Evolutionary conservation across 2,888 invertebrate genomes (phyloP).

Genomic region (Andrena haemorrhoa): DNA sequence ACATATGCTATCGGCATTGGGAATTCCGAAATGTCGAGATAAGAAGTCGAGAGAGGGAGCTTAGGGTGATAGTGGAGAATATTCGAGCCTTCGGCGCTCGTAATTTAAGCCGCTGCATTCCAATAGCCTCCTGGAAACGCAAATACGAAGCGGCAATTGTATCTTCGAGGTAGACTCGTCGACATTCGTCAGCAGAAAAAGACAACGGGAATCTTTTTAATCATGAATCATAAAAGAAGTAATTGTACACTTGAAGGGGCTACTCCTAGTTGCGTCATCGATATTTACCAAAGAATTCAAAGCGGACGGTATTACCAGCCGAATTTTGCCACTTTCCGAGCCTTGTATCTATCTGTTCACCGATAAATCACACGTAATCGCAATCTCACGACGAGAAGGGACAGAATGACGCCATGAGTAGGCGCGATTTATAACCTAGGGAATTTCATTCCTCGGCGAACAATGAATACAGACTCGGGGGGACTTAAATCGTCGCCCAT

Average conservation of each 20-base stretch:
- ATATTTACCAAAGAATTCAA: conserved; percentile 5
- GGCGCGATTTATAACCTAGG: conserved; percentile 26
- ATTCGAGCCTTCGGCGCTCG: not conserved
- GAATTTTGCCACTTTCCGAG: conserved; percentile 3
- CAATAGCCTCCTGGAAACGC: not conserved
- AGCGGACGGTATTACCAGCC: not conserved
- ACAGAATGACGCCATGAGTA: not conserved
- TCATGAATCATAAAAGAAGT: not conserved
- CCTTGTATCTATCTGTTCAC: not conserved
- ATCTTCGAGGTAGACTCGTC: too few species aligned
- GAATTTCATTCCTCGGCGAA: conserved; percentile 18
- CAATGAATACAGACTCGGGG: conserved; percentile 26
- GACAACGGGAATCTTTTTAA: not conserved
- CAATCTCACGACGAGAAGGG: not conserved
- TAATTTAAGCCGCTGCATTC: not conserved
- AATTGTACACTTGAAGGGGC: not conserved
- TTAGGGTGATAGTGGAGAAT: not conserved
- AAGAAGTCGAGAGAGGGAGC: not conserved
- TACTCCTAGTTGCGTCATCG: not conserved
- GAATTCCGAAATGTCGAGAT: conserved; percentile 13
- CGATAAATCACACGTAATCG: conserved; percentile 25
- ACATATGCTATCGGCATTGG: conserved; percentile 1
- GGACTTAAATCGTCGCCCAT: conserved; percentile 28
- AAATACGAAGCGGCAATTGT: too few species aligned
- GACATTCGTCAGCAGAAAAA: too few species aligned